Evolutionary conservation across 2,797 vertebrate species (phyloP).

Genomic region (Psittacula derbiana): DNA sequence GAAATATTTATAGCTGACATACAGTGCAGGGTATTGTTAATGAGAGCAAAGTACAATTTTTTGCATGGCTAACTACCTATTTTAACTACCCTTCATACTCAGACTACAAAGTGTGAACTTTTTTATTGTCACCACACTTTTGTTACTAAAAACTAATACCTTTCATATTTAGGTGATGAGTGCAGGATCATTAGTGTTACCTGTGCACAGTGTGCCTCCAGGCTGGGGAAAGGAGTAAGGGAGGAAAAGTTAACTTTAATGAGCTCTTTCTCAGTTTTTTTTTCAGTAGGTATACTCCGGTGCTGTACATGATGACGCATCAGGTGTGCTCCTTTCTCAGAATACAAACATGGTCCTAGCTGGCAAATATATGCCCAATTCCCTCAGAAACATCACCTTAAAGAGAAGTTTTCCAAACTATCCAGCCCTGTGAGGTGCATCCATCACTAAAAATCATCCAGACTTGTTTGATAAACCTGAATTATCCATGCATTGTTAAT

Average conservation of each 20-base stretch:
- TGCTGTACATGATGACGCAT: neutral
- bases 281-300: neutral
- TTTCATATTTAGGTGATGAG: neutral
- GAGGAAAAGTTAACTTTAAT: neutral
- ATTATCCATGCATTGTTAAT: neutral
- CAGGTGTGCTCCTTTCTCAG: rapidly evolving
- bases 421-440: neutral
- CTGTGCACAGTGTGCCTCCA: neutral
- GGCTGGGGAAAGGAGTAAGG: neutral
- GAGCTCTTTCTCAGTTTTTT: neutral
- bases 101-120: neutral
- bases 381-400: neutral
- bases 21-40: neutral
- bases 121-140: neutral
- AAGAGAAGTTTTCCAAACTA: neutral
- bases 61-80: neutral
- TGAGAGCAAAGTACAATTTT: neutral
- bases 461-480: neutral
- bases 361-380: neutral
- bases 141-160: neutral
- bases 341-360: neutral
- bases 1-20: neutral
- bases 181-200: neutral
- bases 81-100: neutral
- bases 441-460: neutral